A percentile compares a stretch with the other conserved stretches of the same genome.
Evolutionary conservation across 2,113 vertebrate species (phyloP).

Genomic region (Ranitomeya imitator): DNA sequence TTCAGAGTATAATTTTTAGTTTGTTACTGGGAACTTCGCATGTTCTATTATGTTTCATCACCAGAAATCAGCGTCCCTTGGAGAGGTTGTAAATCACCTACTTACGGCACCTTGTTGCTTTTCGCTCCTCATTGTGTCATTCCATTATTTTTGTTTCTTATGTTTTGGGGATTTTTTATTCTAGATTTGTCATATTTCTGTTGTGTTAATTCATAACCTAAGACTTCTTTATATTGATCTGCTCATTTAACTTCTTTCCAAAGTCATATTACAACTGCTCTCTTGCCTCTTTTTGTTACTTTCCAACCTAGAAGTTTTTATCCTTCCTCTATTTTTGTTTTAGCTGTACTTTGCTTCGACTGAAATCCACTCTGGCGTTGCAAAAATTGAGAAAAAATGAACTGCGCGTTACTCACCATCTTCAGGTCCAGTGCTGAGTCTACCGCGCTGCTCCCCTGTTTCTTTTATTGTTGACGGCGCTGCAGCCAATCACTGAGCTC

Average conservation of each 20-base stretch:
- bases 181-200: neutral
- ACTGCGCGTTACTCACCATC: too few species aligned
- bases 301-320: too few species aligned
- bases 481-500: too few species aligned
- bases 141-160: neutral
- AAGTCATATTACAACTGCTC: neutral
- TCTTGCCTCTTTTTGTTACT: neutral
- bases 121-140: neutral
- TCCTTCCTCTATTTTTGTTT: too few species aligned
- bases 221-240: neutral
- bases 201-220: neutral
- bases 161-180: neutral
- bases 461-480: too few species aligned
- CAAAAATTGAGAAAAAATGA: too few species aligned
- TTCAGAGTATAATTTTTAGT: constrained; percentile 35
- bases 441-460: too few species aligned
- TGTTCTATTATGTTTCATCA: constrained; percentile 18
- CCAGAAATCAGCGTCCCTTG: constrained; percentile 9
- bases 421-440: too few species aligned
- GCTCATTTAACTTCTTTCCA: neutral
- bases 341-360: too few species aligned
- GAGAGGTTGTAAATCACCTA: neutral
- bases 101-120: neutral
- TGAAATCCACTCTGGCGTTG: too few species aligned
- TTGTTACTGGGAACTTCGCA: constrained; percentile 24